phyloP scores from a whole-genome alignment of 2,797 vertebrate species.

The Coracias cyanogaster region DNA sequence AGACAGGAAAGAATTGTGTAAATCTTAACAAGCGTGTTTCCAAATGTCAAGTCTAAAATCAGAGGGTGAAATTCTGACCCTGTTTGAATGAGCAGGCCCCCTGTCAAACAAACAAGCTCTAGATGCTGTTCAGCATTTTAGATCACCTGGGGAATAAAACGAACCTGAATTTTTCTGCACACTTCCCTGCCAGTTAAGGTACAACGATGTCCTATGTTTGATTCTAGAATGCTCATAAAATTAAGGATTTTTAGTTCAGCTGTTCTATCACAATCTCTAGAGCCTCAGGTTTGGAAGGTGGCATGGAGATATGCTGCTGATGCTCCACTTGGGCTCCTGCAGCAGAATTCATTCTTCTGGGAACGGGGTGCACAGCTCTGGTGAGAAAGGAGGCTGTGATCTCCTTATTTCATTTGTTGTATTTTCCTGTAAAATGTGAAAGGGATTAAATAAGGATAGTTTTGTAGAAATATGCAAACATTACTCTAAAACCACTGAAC shows the following conservation, averaged over 20 bases:
- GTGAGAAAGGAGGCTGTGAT: background rate
- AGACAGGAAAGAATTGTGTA: background rate
- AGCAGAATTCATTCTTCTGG: background rate
- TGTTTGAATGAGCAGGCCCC: background rate
- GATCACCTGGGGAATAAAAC: background rate
- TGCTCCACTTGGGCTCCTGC: background rate
- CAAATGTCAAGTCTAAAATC: background rate
- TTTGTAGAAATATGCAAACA: background rate
- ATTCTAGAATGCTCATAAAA: background rate
- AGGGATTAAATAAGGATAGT: background rate
- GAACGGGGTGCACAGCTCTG: fast-evolving
- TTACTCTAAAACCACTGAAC: background rate
- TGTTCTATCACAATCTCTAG: background rate
- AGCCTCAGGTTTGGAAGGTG: background rate
- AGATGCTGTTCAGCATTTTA: background rate
- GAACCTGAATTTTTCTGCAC: background rate
- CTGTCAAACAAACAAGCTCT: fast-evolving
- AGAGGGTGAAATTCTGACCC: background rate
- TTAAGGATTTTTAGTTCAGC: background rate
- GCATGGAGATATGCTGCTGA: background rate
- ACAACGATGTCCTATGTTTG: background rate
- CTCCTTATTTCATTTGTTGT: background rate
- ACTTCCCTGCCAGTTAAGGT: background rate
- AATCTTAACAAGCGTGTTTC: background rate
- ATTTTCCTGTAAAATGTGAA: background rate